Evolutionary conservation across 2,888 invertebrate genomes (phyloP), one percentile per base, ranked within the genome.

Genomic region (Caenorhabditis sulstoni): DNA sequence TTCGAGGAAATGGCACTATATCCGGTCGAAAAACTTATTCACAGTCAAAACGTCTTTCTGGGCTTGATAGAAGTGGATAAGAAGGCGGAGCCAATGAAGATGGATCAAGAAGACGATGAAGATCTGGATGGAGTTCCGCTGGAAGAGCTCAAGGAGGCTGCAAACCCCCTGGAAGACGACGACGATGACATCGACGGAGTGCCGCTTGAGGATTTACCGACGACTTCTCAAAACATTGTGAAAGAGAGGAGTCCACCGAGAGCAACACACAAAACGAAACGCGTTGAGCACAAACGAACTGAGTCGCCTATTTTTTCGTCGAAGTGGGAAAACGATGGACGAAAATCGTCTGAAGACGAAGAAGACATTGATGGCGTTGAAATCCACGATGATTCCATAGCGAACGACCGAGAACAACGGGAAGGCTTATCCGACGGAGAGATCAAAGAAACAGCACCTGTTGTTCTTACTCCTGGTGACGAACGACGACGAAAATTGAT

Each of bases 1-100:
- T 98, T 99, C 97, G 97, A 97, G 91, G 98, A 99, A 90, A 96
- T 96, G 94, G 94, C 95, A 16, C 94, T 99, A 78, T 99, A 98
- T 92, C 95, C 97, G 0, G 94, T 95, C 73, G 96, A 97, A 84
- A 95, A 95, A 91, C 93, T 99, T 79, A 93, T 94, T 80, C 94
- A 94, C 90, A 92, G 97, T 77, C 95, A 96, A 91, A 95, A 96
- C 89, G 93, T 95, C 12, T 98, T 99, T 91, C 92, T 97, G 3
- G 99, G 99, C 3, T 92, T 95, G 45, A 90, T 91, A 35, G 66
- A 80, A 41, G 14, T 53, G 1, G 52, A 49, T 9, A 50, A 82
- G 12, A 11, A 44, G 12, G 57, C 35, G 20, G 52, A 62, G 12
- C 14, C 11, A 3, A 41, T 29, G 14, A 35, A 35, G 8, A 39